Base-by-base conservation (phyloP, 2,888 invertebrate genomes). In the Noctua fimbriata region DNA sequence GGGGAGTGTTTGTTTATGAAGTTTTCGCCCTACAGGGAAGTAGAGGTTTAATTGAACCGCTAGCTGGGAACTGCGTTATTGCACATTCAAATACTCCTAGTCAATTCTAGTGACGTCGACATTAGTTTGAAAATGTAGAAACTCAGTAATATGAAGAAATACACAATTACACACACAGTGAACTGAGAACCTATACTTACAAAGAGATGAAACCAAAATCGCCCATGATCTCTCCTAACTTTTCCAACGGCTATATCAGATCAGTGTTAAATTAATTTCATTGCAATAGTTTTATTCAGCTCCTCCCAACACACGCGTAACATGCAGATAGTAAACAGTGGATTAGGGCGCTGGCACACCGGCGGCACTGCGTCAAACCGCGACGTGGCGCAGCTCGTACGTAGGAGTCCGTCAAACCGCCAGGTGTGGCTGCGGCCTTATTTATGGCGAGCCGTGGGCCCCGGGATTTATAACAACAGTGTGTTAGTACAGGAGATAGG, bases 401-500 rank as follows among this genome's bases (percentile, higher is more conserved):
- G 94, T 94, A 93, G 95, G 94, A 92, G 95, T 94, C 93, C 93
- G 93, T 93, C 94, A 93, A 90, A 84, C 91, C 87, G 92, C 94
- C 93, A 93, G 94, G 94, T 95, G 95, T 94, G 93, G 89, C 90
- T 89, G 89, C 88, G 85, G 90, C 93, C 92, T 94, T 94, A 94
- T 95, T 95, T 95, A 95, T 93, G 86, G 90, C 91, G 81, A 89
- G 79, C 91, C 91, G 93, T 94, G 93, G 93, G 92, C 92, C 84
- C 76, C 73, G 79, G 89, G 93, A 95, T 95, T 95, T 95, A 95
- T 93, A 90, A 88, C 90, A 86, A 85, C 88, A 81, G 89, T 88
- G 85, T 80, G 75, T 70, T 90, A 91, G 91, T 79, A 52, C 83
- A 84, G 77, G 90, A 90, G 91, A 78, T 83, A 67, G 78, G 66